These are phyloP conservation scores for Thereva nobilitata DNA, from an alignment of 2,888 invertebrate species.

Conservation along the genomic window DNA sequence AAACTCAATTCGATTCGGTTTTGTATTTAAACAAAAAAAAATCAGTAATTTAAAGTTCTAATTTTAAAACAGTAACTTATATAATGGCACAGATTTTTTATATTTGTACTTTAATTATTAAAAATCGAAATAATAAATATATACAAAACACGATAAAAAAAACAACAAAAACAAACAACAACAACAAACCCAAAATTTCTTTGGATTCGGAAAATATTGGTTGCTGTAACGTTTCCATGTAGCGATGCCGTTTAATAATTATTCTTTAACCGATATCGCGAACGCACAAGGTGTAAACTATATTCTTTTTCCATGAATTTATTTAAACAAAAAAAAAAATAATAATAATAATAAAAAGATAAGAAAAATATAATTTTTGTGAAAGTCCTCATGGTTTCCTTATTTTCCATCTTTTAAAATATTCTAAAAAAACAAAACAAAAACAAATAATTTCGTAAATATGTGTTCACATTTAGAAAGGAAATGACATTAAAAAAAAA, in stretches of 20 bases:
- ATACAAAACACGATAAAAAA: not conserved
- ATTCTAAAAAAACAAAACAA: too few species aligned
- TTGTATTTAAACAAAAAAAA: too few species aligned
- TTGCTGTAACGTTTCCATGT: slow-evolving; percentile 9
- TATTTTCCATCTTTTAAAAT: too few species aligned
- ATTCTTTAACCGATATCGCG: slow-evolving; percentile 20
- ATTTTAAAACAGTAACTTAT: slow-evolving; percentile 13
- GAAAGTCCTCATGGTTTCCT: too few species aligned
- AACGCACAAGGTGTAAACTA: slow-evolving; percentile 32
- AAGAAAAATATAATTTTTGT: too few species aligned
- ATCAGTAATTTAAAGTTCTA: too few species aligned
- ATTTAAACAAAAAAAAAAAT: slow-evolving; percentile 1
- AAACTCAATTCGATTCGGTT: not conserved
- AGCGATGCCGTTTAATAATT: slow-evolving; percentile 28
- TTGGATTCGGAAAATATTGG: not conserved
- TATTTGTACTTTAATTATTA: slow-evolving; percentile 36
- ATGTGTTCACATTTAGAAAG: too few species aligned
- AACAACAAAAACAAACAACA: too few species aligned
- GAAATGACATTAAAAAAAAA: too few species aligned
- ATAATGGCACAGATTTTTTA: slow-evolving; percentile 35
- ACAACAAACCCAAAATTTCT: slow-evolving; percentile 7
- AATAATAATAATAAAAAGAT: too few species aligned
- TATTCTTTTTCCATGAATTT: slow-evolving; percentile 28
- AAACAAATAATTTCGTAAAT: too few species aligned
- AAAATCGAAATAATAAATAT: slow-evolving; percentile 12